Base-by-base conservation (phyloP, 2,888 invertebrate genomes). In the Coecobrya sp. region DNA sequence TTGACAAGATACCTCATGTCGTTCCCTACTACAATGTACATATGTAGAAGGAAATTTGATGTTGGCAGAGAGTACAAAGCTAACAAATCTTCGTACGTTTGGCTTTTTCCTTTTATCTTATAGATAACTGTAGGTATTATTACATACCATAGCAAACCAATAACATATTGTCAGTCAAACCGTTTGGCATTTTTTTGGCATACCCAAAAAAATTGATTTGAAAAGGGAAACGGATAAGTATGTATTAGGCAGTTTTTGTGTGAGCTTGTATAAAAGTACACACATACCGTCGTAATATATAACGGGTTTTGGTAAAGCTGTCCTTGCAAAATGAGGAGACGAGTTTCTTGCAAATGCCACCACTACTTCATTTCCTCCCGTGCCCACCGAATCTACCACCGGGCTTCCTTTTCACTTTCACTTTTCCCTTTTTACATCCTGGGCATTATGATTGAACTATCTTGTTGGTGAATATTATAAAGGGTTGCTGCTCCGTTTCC, bases 161-260 rank as follows among this genome's bases (percentile, higher is more conserved):
- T 36, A 36, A 7, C n/a, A n/a, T n/a, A 36, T 36, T 36, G 59
- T 59, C 59, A 59, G 59, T 59, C 59, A 59, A 59, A 59, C 19
- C 1, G 36, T 36, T 22, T 59, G 59, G 19, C 59, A 59, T 59
- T 19, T 59, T 55, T 19, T 59, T 36, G n/a, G 19, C 19, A 59
- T 4, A 13, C 59, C 19, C 59, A 19, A 59, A 36, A 36, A 36
- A 59, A 59, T 59, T 59, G 59, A 59, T 59, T 59, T 59, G 59
- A n/a, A 59, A 59, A 59, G 19, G 22, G 22, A 59, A 59, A 59
- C 59, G n/a, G 59, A 59, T 59, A 59, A 59, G 59, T 19, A 59
- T 22, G 36, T 36, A 36, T 36, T 59, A 59, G 22, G 8, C n/a
- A 19, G 19, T 19, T 8, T 59, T 22, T 59, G 59, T 22, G 59